Conservation (phyloP, 2,888 invertebrate species). For the Sesia bembeciformis region DNA sequence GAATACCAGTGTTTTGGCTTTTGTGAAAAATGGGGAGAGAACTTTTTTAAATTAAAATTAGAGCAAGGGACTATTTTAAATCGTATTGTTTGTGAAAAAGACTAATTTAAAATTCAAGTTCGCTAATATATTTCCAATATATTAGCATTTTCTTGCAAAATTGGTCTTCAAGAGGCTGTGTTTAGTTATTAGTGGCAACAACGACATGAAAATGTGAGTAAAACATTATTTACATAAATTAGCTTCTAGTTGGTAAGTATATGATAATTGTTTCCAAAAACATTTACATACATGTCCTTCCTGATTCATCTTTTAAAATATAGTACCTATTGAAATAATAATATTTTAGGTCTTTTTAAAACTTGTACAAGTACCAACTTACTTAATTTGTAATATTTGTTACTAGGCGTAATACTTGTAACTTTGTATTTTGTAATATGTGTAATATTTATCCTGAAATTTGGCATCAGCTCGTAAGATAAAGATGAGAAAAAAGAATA, state of each 20-base stretch:
- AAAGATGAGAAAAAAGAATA: too few species aligned
- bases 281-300: too few species aligned
- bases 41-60: constrained; percentile 8
- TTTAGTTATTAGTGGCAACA: constrained; percentile 23
- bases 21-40: constrained; percentile 21
- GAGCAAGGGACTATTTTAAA: neutral
- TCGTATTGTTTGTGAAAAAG: neutral
- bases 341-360: too few species aligned
- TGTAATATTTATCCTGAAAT: too few species aligned
- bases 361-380: too few species aligned
- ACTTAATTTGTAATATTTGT: too few species aligned
- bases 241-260: neutral
- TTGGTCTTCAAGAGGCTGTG: neutral
- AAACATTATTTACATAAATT: constrained; percentile 12
- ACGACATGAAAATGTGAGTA: constrained; percentile 40
- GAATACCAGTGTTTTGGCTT: constrained; percentile 16
- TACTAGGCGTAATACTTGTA: too few species aligned
- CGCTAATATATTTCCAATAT: neutral
- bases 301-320: too few species aligned
- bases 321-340: too few species aligned
- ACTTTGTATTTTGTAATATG: too few species aligned
- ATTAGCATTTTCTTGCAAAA: neutral
- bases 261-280: neutral
- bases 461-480: too few species aligned
- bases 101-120: neutral